A percentile compares a stretch with the other conserved stretches of the same genome.
Evolutionary conservation across 2,888 invertebrate genomes (phyloP).

Genomic region (Plusia festucae): DNA sequence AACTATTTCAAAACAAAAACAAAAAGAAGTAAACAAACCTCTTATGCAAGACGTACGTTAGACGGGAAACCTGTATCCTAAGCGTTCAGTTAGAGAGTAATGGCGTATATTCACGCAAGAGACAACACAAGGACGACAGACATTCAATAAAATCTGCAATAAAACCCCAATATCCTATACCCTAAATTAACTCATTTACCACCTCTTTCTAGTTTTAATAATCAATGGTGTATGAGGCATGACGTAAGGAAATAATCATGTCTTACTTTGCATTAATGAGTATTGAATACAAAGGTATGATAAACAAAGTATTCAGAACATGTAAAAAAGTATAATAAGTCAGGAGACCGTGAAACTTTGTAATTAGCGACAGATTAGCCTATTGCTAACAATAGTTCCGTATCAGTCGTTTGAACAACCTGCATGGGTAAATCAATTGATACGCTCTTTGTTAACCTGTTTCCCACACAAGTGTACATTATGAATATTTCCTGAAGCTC

Average conservation of each 20-base stretch:
- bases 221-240: constrained; percentile 4
- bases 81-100: constrained; percentile 23
- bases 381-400: constrained; percentile 9
- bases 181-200: neutral
- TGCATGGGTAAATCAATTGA: constrained; percentile 23
- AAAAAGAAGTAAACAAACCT: constrained; percentile 54
- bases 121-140: neutral
- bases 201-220: neutral
- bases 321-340: neutral
- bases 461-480: constrained; percentile 7
- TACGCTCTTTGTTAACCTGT: constrained; percentile 21
- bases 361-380: constrained; percentile 1
- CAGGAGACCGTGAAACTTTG: neutral
- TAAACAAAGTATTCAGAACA: constrained; percentile 2
- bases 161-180: neutral
- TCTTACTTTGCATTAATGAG: neutral
- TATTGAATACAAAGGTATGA: neutral
- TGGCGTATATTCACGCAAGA: constrained; percentile 19
- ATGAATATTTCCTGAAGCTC: constrained; percentile 14
- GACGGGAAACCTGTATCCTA: constrained; percentile 42
- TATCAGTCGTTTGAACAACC: constrained; percentile 9
- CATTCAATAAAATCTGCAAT: neutral
- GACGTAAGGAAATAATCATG: neutral
- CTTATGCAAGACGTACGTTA: constrained; percentile 45
- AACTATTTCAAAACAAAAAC: constrained; percentile 70